phyloP scores from a whole-genome alignment of 2,797 vertebrate species.

The Myotis daubentonii region DNA sequence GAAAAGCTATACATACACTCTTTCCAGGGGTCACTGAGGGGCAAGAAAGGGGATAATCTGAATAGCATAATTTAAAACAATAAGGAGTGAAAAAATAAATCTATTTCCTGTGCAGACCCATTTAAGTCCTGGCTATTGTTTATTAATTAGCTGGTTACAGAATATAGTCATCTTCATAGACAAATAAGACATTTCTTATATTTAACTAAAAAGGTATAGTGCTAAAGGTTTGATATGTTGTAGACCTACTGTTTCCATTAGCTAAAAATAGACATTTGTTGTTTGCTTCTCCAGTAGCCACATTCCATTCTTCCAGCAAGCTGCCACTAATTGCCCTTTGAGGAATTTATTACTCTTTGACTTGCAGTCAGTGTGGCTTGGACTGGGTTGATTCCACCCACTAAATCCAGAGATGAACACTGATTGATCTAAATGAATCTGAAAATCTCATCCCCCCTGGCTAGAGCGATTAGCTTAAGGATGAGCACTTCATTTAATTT shows the following conservation, averaged over 20 bases:
- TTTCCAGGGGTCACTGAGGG: background rate
- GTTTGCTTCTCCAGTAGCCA: background rate
- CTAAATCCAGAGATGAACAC: background rate
- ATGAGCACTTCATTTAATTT: background rate
- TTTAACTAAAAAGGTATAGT: background rate
- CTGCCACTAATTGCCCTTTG: background rate
- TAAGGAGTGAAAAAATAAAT: background rate
- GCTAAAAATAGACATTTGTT: constrained; percentile 2
- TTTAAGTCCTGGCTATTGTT: background rate
- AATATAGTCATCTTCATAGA: constrained; percentile 1
- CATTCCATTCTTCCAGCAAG: background rate
- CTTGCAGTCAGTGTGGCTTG: background rate
- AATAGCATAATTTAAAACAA: background rate
- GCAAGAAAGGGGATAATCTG: background rate
- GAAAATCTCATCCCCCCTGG: background rate
- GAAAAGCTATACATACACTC: background rate
- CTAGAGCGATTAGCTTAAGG: constrained; percentile 26
- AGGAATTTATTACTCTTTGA: constrained; percentile 19
- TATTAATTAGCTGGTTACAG: background rate
- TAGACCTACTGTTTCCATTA: background rate
- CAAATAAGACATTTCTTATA: background rate
- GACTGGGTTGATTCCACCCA: background rate
- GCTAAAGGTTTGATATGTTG: background rate
- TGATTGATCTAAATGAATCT: background rate
- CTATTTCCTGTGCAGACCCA: background rate